Conservation (phyloP, 2,113 vertebrate genomes). For the Ameiurus melas region DNA sequence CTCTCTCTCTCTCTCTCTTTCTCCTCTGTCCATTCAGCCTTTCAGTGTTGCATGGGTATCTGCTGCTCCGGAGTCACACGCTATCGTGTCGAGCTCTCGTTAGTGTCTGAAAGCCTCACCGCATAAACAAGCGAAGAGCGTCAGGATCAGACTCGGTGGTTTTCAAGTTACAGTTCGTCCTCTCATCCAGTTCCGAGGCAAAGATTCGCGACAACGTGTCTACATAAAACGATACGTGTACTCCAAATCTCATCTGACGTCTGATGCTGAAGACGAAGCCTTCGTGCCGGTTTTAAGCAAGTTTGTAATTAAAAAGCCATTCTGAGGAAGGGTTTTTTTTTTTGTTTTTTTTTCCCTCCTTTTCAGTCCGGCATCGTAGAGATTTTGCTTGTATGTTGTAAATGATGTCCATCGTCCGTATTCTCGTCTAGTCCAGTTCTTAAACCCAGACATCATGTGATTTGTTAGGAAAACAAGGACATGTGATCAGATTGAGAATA, state of each 20-base stretch:
- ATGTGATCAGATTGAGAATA: not conserved
- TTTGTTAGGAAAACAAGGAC: not conserved
- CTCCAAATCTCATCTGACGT: not conserved
- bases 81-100: slow-evolving; percentile 23
- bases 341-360: not conserved
- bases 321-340: not conserved
- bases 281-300: not conserved
- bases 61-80: not conserved
- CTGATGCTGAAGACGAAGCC: not conserved
- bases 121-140: not conserved
- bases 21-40: not conserved
- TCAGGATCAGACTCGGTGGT: not conserved
- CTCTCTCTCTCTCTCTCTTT: slow-evolving; percentile 1
- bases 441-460: not conserved
- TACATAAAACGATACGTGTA: not conserved
- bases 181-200: too few species aligned
- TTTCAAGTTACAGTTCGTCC: not conserved
- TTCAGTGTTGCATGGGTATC: slow-evolving; percentile 13
- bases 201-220: not conserved
- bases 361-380: not conserved
- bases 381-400: not conserved
- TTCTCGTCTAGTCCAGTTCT: not conserved
- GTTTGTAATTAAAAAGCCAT: not conserved
- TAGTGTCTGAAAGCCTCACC: slow-evolving; percentile 14
- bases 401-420: not conserved